Percentiles rank a stretch among this genome's conserved stretches.
Evolutionary conservation across 2,888 invertebrate species (phyloP).

Genomic region (Pollenia griseotomentosa): DNA sequence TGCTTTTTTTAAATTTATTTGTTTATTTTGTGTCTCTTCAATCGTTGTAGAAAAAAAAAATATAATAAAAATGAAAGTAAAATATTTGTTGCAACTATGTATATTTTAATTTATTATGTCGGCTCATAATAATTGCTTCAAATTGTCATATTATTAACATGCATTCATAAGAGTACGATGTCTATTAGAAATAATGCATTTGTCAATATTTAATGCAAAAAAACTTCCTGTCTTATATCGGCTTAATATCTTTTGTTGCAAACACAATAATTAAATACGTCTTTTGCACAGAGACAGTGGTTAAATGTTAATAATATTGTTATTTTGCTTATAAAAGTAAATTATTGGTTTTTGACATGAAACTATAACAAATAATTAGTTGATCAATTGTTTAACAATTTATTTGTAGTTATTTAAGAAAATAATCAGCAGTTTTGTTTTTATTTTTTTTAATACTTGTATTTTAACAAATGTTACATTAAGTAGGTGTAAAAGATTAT

Average conservation of each 20-base stretch:
- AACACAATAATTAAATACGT: slow-evolving; percentile 35
- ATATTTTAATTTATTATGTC: slow-evolving; percentile 42
- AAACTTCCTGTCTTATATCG: slow-evolving; percentile 61
- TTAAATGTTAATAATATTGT: slow-evolving; percentile 21
- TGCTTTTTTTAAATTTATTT: slow-evolving; percentile 17
- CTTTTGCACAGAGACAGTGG: neutral
- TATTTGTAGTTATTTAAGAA: slow-evolving; percentile 11
- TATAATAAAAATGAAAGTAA: slow-evolving; percentile 61
- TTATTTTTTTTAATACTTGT: neutral
- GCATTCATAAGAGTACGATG: too few relatives aligned
- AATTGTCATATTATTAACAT: slow-evolving; percentile 54
- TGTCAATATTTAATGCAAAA: slow-evolving; percentile 49
- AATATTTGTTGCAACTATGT: slow-evolving; percentile 17
- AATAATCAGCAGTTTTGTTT: slow-evolving; percentile 16
- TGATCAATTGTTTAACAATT: slow-evolving; percentile 54
- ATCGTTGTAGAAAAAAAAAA: neutral
- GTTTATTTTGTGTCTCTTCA: slow-evolving; percentile 16
- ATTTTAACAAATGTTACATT: slow-evolving; percentile 11
- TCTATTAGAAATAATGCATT: slow-evolving; percentile 31
- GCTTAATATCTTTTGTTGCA: slow-evolving; percentile 25
- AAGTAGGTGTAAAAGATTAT: slow-evolving; percentile 65
- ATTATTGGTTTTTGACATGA: slow-evolving; percentile 69
- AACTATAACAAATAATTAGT: slow-evolving; percentile 48
- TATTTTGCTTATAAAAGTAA: slow-evolving; percentile 19
- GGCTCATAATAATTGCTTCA: slow-evolving; percentile 39